These are phyloP conservation scores for Eublepharis macularius DNA, from an alignment of 2,113 vertebrate genomes.

Conservation along the genomic window DNA sequence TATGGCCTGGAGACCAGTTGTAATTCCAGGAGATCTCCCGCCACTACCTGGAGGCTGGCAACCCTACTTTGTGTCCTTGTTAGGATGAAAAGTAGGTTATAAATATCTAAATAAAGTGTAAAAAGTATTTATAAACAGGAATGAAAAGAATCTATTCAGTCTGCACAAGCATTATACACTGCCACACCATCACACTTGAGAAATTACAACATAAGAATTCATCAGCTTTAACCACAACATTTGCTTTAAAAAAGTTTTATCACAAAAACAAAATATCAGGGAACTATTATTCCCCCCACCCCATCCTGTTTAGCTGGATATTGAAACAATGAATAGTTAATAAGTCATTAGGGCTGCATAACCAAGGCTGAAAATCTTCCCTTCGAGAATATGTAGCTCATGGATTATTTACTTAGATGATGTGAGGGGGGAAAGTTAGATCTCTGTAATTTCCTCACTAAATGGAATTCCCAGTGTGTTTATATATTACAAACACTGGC, in stretches of 20 bases:
- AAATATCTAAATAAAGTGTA: background rate
- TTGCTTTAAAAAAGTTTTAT: background rate
- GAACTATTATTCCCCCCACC: background rate
- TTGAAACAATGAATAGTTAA: slow-evolving; percentile 24
- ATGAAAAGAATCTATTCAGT: background rate
- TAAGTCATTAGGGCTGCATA: slow-evolving; percentile 33
- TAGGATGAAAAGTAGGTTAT: no score
- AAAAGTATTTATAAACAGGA: background rate
- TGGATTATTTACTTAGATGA: slow-evolving; percentile 55
- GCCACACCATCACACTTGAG: slow-evolving; percentile 7
- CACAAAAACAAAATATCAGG: background rate
- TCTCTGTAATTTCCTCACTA: slow-evolving; percentile 6
- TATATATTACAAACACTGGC: background rate
- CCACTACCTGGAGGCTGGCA: no score
- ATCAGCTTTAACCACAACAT: background rate
- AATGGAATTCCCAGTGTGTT: slow-evolving; percentile 31
- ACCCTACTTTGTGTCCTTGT: no score
- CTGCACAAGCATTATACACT: background rate
- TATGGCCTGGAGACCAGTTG: no score
- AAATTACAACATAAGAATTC: background rate
- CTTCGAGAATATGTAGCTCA: slow-evolving; percentile 33
- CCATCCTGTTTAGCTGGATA: background rate
- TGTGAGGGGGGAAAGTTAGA: slow-evolving; percentile 12
- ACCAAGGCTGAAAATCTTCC: slow-evolving; percentile 45
- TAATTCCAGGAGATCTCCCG: no score